Evolutionary conservation across 2,888 invertebrate genomes (phyloP).

Genomic region (Nymphalis c-album): DNA sequence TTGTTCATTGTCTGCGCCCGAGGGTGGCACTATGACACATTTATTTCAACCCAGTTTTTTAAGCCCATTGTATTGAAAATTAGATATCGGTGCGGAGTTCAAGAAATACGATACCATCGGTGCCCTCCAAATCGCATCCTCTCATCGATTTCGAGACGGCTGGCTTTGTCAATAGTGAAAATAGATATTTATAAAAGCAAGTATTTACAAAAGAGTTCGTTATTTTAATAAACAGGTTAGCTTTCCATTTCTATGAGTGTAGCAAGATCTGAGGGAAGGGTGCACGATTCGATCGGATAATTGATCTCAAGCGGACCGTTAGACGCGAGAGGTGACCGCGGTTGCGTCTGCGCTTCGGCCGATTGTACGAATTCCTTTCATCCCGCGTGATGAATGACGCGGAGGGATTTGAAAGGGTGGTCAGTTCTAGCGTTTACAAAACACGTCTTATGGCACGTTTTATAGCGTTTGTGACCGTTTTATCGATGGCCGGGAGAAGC

Average conservation of each 20-base stretch:
- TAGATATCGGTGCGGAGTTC: slow-evolving; percentile 73
- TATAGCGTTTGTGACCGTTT: slow-evolving; percentile 71
- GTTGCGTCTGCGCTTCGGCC: slow-evolving; percentile 58
- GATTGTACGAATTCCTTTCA: slow-evolving; percentile 70
- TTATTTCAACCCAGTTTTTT: slow-evolving; percentile 78
- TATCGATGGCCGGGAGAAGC: slow-evolving; percentile 67
- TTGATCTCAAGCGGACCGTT: slow-evolving; percentile 72
- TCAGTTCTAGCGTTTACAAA: slow-evolving; percentile 67
- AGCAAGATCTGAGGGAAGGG: slow-evolving; percentile 54
- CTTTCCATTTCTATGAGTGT: slow-evolving; percentile 71
- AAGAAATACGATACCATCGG: slow-evolving; percentile 77
- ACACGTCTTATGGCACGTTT: slow-evolving; percentile 68
- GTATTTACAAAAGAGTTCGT: slow-evolving; percentile 47
- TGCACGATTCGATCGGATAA: slow-evolving; percentile 54
- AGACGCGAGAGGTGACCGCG: slow-evolving; percentile 45
- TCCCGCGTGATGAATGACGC: slow-evolving; percentile 68
- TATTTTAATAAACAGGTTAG: slow-evolving; percentile 72
- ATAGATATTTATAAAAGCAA: slow-evolving; percentile 27
- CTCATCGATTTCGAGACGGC: slow-evolving; percentile 51
- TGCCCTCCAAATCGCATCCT: slow-evolving; percentile 60
- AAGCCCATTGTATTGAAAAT: slow-evolving; percentile 79
- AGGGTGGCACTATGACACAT: slow-evolving; percentile 81
- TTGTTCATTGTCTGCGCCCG: slow-evolving; percentile 75
- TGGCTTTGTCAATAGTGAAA: slow-evolving; percentile 8
- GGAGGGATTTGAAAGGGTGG: slow-evolving; percentile 60